These are phyloP conservation scores for Corapipo altera DNA, from an alignment of 2,113 vertebrate species.

Conservation along the genomic window DNA sequence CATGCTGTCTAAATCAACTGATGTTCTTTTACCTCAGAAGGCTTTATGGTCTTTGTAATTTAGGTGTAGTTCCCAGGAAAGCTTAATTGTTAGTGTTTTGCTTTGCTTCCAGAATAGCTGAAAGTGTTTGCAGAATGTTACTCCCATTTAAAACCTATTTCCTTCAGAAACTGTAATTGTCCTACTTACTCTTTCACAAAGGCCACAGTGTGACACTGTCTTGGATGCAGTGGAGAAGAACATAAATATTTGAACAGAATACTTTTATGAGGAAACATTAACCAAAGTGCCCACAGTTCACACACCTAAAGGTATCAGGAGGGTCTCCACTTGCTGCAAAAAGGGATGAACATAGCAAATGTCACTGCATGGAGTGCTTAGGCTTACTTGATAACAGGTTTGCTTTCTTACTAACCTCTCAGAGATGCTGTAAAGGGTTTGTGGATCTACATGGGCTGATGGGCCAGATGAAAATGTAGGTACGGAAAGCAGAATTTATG, in stretches of 20 bases:
- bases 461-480: background rate
- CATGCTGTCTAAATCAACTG: background rate
- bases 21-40: conserved; percentile 1
- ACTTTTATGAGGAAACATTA: background rate
- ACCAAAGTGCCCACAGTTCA: background rate
- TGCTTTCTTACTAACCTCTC: background rate
- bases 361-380: background rate
- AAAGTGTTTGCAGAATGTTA: background rate
- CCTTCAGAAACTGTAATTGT: background rate
- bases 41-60: background rate
- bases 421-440: background rate
- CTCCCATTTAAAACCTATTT: background rate
- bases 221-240: background rate
- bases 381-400: background rate
- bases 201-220: background rate
- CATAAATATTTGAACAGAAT: background rate
- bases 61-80: background rate
- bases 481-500: background rate
- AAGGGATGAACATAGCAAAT: background rate
- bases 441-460: background rate
- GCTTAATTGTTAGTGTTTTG: background rate
- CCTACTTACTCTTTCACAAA: background rate
- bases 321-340: background rate
- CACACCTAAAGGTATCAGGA: background rate
- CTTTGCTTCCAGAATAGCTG: conserved; percentile 17